Conservation (phyloP, 2,113 vertebrate genomes). For the Periophthalmus modestus region DNA sequence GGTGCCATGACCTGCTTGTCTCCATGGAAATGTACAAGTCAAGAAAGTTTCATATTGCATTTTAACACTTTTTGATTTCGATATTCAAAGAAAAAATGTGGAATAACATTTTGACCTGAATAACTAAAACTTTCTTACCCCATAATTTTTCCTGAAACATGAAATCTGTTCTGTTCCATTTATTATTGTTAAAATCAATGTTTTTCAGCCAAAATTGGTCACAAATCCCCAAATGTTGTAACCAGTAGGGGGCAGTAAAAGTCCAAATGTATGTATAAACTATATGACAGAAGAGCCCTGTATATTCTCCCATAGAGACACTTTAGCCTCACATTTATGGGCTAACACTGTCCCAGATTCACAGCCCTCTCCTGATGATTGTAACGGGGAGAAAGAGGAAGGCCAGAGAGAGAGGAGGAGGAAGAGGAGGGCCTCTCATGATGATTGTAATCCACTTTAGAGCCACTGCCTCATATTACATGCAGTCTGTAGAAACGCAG, state of each 20-base stretch:
- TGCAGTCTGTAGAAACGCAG: neutral
- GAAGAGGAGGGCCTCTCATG: neutral
- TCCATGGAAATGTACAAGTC: no score
- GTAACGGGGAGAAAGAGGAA: neutral
- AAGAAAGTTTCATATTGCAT: no score
- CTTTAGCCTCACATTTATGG: neutral
- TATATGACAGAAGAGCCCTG: neutral
- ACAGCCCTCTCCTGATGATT: conserved; percentile 11
- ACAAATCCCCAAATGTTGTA: neutral
- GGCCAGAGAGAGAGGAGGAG: no score
- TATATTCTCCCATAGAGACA: neutral
- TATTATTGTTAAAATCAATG: no score
- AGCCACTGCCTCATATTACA: neutral
- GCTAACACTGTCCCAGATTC: conserved; percentile 2
- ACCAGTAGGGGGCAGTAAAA: neutral
- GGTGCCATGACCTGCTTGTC: no score
- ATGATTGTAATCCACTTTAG: conserved; percentile 22
- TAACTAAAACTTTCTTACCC: no score
- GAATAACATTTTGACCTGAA: no score
- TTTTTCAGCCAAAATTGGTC: no score
- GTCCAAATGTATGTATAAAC: neutral
- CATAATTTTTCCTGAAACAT: no score
- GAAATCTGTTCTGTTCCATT: no score
- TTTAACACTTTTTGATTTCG: no score
- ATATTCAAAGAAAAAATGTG: no score